Evolutionary conservation across 2,797 vertebrate genomes (phyloP), one percentile per base, ranked within the genome.

Genomic region (Cryptoprocta ferox): DNA sequence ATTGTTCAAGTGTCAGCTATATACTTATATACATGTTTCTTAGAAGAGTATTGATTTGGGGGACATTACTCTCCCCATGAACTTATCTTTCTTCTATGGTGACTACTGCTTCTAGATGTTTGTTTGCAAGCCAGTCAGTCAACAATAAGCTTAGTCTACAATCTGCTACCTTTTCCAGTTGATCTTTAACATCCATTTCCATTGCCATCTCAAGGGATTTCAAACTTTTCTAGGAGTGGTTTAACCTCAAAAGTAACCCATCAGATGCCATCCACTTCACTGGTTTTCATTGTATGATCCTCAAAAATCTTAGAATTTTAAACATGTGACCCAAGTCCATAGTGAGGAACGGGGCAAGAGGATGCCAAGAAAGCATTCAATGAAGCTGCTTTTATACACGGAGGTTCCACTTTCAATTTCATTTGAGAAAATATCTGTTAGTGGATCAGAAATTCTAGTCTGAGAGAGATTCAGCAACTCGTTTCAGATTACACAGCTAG

Each of bases 401-500:
- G 45, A 65, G 5, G 8, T 61, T 63, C 14, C 32, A 68, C n/a
- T 87, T 95, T 78, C 35, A 71, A 61, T 92, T 95, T 94, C 42
- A 90, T 88, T 79, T 94, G 30, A 83, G 92, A 88, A 89, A 84
- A 89, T 5, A 82, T 79, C 15, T 76, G 73, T 81, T 73, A 93
- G 32, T 35, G 16, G 12, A 48, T 78, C 28, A 65, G 30, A 94
- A 61, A 50, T 86, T 92, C 1, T 13, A 84, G 24, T 15, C 35
- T 39, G 9, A 66, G n/a, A 93, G 59, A 96, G 42, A 85, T 73
- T 71, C n/a, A 71, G 42, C 35, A 61, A 39, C 76, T 78, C 87
- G n/a, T 37, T 96, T 63, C n/a, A 84, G 45, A 63, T 83, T 45
- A 76, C 45, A 89, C 30, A 66, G 26, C 4, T 59, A 66, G 50